A percentile compares a stretch with the other conserved stretches of the same genome.
Evolutionary conservation across 2,113 vertebrate genomes (phyloP).

Genomic region (Misgurnus anguillicaudatus): DNA sequence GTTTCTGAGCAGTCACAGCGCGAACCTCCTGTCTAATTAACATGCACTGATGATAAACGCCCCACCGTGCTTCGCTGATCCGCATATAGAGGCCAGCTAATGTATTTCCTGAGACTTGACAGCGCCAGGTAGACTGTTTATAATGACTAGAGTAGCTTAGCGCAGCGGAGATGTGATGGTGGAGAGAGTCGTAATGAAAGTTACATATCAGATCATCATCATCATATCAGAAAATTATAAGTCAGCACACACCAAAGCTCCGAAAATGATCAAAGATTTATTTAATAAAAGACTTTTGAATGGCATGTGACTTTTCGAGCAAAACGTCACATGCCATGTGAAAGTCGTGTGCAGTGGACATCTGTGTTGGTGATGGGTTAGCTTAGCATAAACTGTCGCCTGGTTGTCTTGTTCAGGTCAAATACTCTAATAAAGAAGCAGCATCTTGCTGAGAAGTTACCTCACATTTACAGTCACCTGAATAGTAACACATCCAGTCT

Average conservation of each 20-base stretch:
- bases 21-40: slow-evolving; percentile 38
- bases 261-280: too few relatives aligned
- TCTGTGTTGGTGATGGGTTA: too few relatives aligned
- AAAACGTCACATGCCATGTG: not conserved
- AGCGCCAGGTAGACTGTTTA: not conserved
- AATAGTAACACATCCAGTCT: not conserved
- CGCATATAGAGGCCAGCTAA: not conserved
- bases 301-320: too few relatives aligned
- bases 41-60: slow-evolving; percentile 15
- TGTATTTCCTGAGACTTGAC: slow-evolving; percentile 19
- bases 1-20: slow-evolving; percentile 22
- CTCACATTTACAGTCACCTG: not conserved
- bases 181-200: slow-evolving; percentile 1
- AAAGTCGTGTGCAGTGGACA: not conserved
- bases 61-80: not conserved
- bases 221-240: too few relatives aligned
- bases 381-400: too few relatives aligned
- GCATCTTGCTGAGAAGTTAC: too few relatives aligned
- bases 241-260: too few relatives aligned
- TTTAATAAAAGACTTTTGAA: too few relatives aligned
- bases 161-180: slow-evolving; percentile 10
- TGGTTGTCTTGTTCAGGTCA: too few relatives aligned
- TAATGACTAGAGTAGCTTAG: not conserved
- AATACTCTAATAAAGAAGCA: too few relatives aligned
- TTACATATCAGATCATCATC: too few relatives aligned